A percentile compares a stretch with the other conserved stretches of the same genome.
phyloP scores from a whole-genome alignment of 2,797 vertebrate species.

The Tokudaia muenninki region DNA sequence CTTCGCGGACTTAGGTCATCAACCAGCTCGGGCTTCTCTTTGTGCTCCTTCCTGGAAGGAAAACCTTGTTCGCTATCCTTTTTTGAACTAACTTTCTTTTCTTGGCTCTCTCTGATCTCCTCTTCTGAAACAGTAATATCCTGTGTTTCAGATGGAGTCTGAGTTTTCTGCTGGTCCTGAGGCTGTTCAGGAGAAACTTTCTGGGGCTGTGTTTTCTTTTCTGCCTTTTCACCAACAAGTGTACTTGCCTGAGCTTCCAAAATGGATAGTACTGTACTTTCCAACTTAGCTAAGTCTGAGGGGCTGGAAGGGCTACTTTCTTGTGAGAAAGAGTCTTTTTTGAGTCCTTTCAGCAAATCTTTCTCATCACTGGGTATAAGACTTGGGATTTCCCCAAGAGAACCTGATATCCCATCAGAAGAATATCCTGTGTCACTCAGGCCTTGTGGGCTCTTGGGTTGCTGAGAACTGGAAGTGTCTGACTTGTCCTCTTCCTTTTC shows the following conservation, averaged over 20 bases:
- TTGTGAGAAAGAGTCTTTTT: conserved; percentile 89
- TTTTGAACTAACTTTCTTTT: conserved; percentile 83
- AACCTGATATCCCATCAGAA: conserved; percentile 92
- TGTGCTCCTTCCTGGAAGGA: conserved; percentile 75
- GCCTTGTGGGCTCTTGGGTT: conserved; percentile 92
- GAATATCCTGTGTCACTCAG: conserved; percentile 92
- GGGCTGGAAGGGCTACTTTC: conserved; percentile 93
- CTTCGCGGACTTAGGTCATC: conserved; percentile 83
- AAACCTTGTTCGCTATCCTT: conserved; percentile 83
- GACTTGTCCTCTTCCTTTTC: conserved; percentile 92
- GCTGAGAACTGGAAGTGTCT: conserved; percentile 90
- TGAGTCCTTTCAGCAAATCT: conserved; percentile 90
- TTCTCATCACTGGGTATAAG: conserved; percentile 90
- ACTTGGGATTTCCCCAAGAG: conserved; percentile 92
- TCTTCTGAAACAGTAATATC: conserved; percentile 93
- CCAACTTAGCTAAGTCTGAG: conserved; percentile 95
- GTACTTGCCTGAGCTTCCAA: conserved; percentile 93
- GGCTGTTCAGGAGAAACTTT: conserved; percentile 85
- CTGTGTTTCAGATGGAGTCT: conserved; percentile 88
- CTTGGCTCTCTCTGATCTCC: conserved; percentile 86
- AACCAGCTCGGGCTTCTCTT: conserved; percentile 75
- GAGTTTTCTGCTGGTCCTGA: conserved; percentile 88
- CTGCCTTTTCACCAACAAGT: conserved; percentile 87
- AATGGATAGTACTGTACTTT: conserved; percentile 94
- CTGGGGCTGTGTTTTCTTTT: conserved; percentile 84